Conservation (phyloP, 2,113 vertebrate genomes). For the Platysteira castanea region DNA sequence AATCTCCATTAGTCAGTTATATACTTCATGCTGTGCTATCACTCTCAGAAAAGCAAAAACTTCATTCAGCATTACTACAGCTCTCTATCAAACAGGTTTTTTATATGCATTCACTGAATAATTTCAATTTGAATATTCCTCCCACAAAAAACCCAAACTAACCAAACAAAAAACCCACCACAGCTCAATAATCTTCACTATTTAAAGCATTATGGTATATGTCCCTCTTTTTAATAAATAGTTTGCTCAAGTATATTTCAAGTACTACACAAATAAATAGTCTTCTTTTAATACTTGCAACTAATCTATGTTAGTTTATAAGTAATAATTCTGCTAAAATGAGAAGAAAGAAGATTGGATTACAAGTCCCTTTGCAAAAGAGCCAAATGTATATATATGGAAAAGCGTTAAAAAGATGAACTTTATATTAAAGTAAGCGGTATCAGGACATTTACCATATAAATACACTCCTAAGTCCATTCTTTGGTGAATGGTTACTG, state of each 20-base stretch:
- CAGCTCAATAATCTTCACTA: background rate
- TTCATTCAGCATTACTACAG: background rate
- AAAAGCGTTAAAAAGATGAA: conserved; percentile 32
- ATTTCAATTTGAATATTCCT: background rate
- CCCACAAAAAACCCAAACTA: background rate
- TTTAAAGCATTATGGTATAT: background rate
- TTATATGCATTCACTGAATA: background rate
- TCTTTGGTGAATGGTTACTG: conserved; percentile 49
- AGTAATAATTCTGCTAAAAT: conserved; percentile 35
- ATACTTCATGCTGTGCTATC: background rate
- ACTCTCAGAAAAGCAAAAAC: background rate
- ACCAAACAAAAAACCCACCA: background rate
- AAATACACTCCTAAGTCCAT: conserved; percentile 55
- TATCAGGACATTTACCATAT: conserved; percentile 51
- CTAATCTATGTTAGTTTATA: background rate
- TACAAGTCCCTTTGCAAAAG: background rate
- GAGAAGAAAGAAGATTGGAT: conserved; percentile 20
- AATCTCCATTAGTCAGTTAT: background rate
- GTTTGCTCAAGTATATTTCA: background rate
- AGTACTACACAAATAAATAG: background rate
- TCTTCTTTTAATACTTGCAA: background rate
- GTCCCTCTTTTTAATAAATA: background rate
- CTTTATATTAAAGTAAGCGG: conserved; percentile 35
- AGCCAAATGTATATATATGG: background rate
- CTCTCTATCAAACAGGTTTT: background rate